phyloP scores from a whole-genome alignment of 2,888 invertebrate species.

The Selenia dentaria region DNA sequence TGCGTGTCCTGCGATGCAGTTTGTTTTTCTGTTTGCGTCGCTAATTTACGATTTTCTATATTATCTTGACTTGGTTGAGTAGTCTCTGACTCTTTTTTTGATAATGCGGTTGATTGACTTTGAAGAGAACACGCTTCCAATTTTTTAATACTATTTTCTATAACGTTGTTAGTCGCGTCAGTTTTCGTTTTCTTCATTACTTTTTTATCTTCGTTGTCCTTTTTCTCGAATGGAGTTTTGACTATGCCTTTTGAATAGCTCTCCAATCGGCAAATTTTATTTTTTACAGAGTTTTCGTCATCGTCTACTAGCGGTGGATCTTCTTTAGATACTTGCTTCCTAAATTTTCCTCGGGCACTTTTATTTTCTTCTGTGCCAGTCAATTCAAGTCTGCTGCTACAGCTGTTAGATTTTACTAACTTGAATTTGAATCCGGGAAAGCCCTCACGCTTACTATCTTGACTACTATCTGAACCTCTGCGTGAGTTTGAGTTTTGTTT shows the following conservation, averaged over 20 bases:
- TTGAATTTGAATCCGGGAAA: constrained; percentile 91
- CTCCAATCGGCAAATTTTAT: constrained; percentile 78
- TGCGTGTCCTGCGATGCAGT: constrained; percentile 49
- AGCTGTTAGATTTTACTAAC: constrained; percentile 93
- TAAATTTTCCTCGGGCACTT: constrained; percentile 72
- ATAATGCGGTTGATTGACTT: constrained; percentile 28
- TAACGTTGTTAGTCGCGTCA: constrained; percentile 36
- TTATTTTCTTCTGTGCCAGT: constrained; percentile 87
- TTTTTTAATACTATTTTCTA: constrained; percentile 34
- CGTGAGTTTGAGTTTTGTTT: constrained; percentile 52
- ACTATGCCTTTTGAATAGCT: constrained; percentile 77
- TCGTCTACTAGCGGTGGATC: constrained; percentile 75
- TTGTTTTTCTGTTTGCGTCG: constrained; percentile 48
- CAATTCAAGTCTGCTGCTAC: constrained; percentile 92
- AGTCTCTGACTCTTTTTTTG: constrained; percentile 41
- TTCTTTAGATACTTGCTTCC: constrained; percentile 65
- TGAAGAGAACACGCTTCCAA: constrained; percentile 39
- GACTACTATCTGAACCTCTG: constrained; percentile 48
- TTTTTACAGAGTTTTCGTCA: constrained; percentile 79
- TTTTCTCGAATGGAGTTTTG: constrained; percentile 73
- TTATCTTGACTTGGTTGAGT: constrained; percentile 38
- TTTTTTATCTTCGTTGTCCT: constrained; percentile 58
- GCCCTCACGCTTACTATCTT: constrained; percentile 63
- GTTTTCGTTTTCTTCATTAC: constrained; percentile 39
- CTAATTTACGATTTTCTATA: constrained; percentile 40